phyloP scores from a whole-genome alignment of 2,113 vertebrate genomes.

The Ranitomeya variabilis region DNA sequence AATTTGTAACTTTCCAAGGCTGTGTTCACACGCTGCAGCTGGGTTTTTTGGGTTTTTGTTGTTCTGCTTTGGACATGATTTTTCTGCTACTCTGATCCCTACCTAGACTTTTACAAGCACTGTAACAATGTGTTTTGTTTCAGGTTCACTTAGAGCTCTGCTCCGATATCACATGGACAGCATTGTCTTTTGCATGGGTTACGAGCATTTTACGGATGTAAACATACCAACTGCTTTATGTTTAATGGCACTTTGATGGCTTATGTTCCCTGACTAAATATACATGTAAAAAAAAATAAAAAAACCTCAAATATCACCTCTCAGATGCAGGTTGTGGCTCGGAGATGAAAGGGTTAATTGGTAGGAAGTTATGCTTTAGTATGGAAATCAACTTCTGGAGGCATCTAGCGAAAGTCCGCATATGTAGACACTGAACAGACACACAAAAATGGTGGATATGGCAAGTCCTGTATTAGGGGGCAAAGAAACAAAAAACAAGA shows the following conservation, averaged over 20 bases:
- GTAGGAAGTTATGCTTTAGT: neutral
- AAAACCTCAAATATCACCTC: neutral
- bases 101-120: neutral
- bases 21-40: too few species aligned
- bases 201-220: conserved; percentile 13
- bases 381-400: neutral
- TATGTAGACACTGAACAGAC: conserved; percentile 3
- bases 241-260: conserved; percentile 56
- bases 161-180: neutral
- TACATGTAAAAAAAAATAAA: neutral
- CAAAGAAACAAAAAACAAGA: neutral
- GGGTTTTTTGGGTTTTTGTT: too few species aligned
- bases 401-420: neutral
- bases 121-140: neutral
- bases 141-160: neutral
- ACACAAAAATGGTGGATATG: conserved; percentile 20
- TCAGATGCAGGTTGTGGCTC: conserved; percentile 4
- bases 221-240: conserved; percentile 14
- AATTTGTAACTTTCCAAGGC: too few species aligned
- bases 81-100: too few species aligned
- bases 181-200: neutral
- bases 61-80: too few species aligned
- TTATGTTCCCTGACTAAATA: conserved; percentile 45
- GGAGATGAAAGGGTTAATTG: conserved; percentile 48
- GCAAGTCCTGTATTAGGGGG: conserved; percentile 3